Evolutionary conservation across 2,113 vertebrate genomes (phyloP), one percentile per base, ranked within the genome.

Genomic region (Lagopus leucura): DNA sequence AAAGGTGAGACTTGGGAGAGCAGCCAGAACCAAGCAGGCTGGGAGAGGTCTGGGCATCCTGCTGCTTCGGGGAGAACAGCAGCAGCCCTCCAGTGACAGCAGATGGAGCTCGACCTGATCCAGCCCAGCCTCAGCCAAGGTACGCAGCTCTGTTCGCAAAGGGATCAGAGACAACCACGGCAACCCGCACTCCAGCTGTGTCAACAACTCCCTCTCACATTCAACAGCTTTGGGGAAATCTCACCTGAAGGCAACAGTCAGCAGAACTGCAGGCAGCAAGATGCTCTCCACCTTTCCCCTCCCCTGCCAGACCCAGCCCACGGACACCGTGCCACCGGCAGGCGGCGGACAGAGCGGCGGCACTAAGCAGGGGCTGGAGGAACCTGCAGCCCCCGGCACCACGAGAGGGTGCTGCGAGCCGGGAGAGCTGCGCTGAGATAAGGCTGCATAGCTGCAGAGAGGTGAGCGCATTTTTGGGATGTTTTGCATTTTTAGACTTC

Each of bases 401-500:
- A 76, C 67, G 0, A 91, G 93, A 93, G 92, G 91, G 94, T 71
- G 96, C 92, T 94, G 76, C 24, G 12, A 72, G 77, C 21, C 0
- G 81, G 40, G 47, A 88, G 72, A 0, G 71, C 11, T 73, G 34
- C n/a, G 7, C 69, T 0, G 0, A 69, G 93, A 87, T 61, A 86
- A 79, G 64, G 72, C 72, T 15, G 58, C 74, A 28, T 34, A 82
- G 28, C 82, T 30, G 72, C 9, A 74, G 63, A 92, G 90, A 94
- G 87, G 88, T 94, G 80, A 73, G 70, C 13, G 14, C 94, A 91
- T 95, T 95, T 93, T 88, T 93, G 73, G 61, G 82, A 94, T 96
- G 92, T 63, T 95, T 93, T 21, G 70, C 90, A 95, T 96, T 95
- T 95, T 92, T 52, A 83, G 91, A 89, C 84, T 76, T 95, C 86